Evolutionary conservation across 2,797 vertebrate genomes (phyloP).

Genomic region (Epinephelus malabaricus): DNA sequence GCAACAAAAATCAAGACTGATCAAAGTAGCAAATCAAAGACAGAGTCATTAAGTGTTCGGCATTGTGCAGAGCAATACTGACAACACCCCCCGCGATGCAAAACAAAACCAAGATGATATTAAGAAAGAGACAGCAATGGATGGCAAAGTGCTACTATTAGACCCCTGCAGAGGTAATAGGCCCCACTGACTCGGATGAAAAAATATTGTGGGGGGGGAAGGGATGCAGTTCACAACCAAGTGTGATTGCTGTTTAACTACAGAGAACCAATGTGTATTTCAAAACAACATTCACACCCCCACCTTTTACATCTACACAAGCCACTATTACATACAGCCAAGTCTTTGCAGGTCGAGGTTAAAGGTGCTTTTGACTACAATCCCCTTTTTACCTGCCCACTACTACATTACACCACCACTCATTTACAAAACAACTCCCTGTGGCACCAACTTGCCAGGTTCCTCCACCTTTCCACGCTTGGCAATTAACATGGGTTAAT

Average conservation of each 20-base stretch:
- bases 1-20: constrained; percentile 38
- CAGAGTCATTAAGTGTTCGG: constrained; percentile 48
- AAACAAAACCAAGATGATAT: constrained; percentile 68
- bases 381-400: constrained; percentile 29
- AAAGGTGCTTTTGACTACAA: constrained; percentile 41
- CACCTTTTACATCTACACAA: constrained; percentile 5
- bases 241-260: constrained; percentile 60
- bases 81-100: constrained; percentile 39
- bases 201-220: constrained; percentile 30
- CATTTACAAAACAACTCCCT: constrained; percentile 77
- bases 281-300: constrained; percentile 12
- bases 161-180: constrained; percentile 75
- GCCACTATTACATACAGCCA: constrained; percentile 19
- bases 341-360: constrained; percentile 42
- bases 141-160: constrained; percentile 67
- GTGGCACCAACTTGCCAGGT: constrained; percentile 67
- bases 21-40: constrained; percentile 45
- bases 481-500: constrained; percentile 87
- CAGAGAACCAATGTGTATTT: constrained; percentile 41
- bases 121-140: constrained; percentile 57
- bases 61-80: constrained; percentile 40
- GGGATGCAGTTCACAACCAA: constrained; percentile 27
- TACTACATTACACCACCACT: constrained; percentile 47
- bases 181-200: constrained; percentile 56
- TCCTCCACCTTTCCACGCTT: constrained; percentile 70